Evolutionary conservation across 2,797 vertebrate genomes (phyloP).

Genomic region (Coregonus suidteri): DNA sequence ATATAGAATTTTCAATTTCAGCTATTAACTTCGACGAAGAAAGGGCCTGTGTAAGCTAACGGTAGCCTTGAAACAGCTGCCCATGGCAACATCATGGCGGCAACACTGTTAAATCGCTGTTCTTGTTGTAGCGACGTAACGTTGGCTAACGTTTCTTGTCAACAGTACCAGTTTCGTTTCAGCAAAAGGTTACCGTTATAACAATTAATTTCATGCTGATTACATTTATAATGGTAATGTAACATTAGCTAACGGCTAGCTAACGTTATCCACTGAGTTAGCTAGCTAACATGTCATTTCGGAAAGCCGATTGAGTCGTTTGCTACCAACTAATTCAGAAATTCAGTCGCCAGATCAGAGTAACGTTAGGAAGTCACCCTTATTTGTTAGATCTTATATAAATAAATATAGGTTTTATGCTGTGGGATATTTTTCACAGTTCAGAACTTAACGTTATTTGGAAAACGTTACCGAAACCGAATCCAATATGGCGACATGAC

Average conservation of each 20-base stretch:
- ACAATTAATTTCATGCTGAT: neutral
- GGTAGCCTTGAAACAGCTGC: conserved; percentile 14
- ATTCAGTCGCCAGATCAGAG: too few species aligned
- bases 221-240: neutral
- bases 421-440: too few species aligned
- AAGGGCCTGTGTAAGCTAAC: conserved; percentile 14
- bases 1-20: conserved; percentile 65
- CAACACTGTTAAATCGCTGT: conserved; percentile 26
- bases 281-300: neutral
- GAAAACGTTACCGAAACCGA: too few species aligned
- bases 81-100: conserved; percentile 59
- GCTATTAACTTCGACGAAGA: conserved; percentile 41
- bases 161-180: neutral
- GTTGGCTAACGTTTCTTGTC: neutral
- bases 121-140: neutral
- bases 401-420: too few species aligned
- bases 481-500: too few species aligned
- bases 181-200: neutral
- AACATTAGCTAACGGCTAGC: neutral
- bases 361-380: too few species aligned
- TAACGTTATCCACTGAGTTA: neutral
- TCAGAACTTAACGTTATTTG: too few species aligned
- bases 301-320: neutral
- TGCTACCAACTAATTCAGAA: too few species aligned
- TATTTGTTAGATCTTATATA: too few species aligned